Percentiles rank a stretch among this genome's conserved stretches.
Evolutionary conservation across 2,797 vertebrate species (phyloP).

Genomic region (Rhodeus uyekii): DNA sequence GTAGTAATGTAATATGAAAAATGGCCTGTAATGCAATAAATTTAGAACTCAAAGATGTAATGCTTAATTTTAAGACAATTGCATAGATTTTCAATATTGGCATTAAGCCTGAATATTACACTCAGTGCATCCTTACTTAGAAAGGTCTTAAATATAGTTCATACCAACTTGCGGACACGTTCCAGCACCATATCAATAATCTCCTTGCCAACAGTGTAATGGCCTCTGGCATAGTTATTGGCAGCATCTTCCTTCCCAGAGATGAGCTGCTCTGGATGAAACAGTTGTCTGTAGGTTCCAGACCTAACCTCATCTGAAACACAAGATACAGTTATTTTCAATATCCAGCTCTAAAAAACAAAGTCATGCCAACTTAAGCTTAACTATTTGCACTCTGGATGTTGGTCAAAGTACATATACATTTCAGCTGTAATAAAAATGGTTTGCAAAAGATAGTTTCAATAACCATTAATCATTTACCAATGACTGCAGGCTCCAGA

Average conservation of each 20-base stretch:
- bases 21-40: too few species aligned
- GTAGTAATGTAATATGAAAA: too few species aligned
- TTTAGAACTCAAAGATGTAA: not conserved
- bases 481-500: constrained; percentile 69
- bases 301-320: constrained; percentile 83
- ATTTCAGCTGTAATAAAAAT: not conserved
- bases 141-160: constrained; percentile 23
- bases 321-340: not conserved
- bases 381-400: not conserved
- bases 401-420: too few species aligned
- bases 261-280: constrained; percentile 88
- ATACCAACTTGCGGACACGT: constrained; percentile 76
- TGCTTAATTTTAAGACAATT: not conserved
- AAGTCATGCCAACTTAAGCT: not conserved
- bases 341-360: not conserved
- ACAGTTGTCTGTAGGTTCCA: constrained; percentile 82
- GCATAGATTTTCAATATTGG: not conserved
- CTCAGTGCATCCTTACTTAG: not conserved
- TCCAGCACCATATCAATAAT: constrained; percentile 76
- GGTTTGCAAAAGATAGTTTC: not conserved
- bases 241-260: constrained; percentile 80
- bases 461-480: constrained; percentile 21
- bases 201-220: constrained; percentile 77
- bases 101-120: not conserved
- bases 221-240: constrained; percentile 79